Percentiles rank a stretch among this genome's conserved stretches.
Conservation (phyloP, 2,797 vertebrate species). For the Amblyraja radiata region DNA sequence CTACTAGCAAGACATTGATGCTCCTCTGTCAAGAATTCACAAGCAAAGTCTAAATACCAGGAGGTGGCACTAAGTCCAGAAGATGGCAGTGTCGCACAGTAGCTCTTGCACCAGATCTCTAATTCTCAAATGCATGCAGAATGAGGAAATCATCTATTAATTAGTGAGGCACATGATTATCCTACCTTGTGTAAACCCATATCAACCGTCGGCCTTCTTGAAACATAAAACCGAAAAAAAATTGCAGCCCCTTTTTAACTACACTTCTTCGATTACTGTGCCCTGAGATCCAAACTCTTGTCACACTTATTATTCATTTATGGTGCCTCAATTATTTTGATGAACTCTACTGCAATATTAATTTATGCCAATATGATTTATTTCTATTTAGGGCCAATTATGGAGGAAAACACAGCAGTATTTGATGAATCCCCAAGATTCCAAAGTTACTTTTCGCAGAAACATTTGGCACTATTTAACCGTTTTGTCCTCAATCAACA, state of each 20-base stretch:
- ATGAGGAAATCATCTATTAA: background rate
- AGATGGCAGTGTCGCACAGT: conserved; percentile 32
- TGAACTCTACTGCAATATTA: background rate
- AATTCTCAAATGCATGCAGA: background rate
- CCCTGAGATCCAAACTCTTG: background rate
- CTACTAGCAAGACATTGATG: background rate
- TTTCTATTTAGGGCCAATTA: conserved; percentile 14
- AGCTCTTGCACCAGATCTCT: background rate
- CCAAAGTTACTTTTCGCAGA: background rate
- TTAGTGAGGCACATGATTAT: background rate
- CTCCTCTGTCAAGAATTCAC: too few relatives aligned
- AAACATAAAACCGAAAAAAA: conserved; percentile 18
- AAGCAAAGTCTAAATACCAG: background rate
- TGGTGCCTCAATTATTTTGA: background rate
- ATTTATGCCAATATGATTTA: background rate
- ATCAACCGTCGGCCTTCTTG: background rate
- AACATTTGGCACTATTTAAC: background rate
- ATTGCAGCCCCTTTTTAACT: background rate
- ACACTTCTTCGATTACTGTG: background rate
- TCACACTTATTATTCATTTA: background rate
- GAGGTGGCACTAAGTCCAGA: background rate
- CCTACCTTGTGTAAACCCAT: background rate
- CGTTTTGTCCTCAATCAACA: background rate
- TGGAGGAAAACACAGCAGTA: background rate
- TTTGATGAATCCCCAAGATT: background rate